Conservation (phyloP, 1,140 invertebrate species). For the Megalonaias nervosa region DNA sequence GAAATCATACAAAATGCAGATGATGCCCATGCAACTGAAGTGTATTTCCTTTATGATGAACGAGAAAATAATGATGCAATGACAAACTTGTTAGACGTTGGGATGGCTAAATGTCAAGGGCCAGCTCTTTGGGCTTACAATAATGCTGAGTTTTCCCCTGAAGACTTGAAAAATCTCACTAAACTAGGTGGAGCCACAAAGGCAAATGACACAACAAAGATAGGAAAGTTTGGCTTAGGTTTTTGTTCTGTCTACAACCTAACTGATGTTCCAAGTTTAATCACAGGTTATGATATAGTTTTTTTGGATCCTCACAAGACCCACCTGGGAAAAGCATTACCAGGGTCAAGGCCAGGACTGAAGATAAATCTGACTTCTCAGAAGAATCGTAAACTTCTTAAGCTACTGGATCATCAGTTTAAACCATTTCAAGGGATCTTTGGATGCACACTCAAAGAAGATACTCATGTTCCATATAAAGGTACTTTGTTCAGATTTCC, state of each 20-base stretch:
- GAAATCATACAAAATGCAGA: conserved; percentile 71
- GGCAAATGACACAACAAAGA: conserved; percentile 49
- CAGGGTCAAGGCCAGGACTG: conserved; percentile 25
- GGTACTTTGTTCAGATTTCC: conserved; percentile 64
- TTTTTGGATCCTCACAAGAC: conserved; percentile 63
- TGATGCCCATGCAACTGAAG: conserved; percentile 58
- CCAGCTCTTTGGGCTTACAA: conserved; percentile 56
- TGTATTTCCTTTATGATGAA: conserved; percentile 62
- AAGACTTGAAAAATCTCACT: conserved; percentile 56
- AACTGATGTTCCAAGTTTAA: conserved; percentile 65
- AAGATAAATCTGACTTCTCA: conserved; percentile 17
- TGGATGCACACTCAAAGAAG: conserved; percentile 37
- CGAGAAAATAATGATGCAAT: conserved; percentile 47
- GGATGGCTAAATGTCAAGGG: conserved; percentile 53
- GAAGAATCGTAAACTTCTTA: background rate
- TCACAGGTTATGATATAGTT: conserved; percentile 59
- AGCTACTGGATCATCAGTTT: background rate
- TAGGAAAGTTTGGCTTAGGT: conserved; percentile 64
- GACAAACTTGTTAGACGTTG: conserved; percentile 51
- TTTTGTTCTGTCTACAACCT: conserved; percentile 65
- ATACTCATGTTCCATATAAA: conserved; percentile 16
- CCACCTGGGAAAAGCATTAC: conserved; percentile 46
- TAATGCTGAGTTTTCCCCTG: conserved; percentile 48
- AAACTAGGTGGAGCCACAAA: conserved; percentile 62
- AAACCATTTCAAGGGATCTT: conserved; percentile 47